phyloP scores from a whole-genome alignment of 2,797 vertebrate species.

The Numenius phaeopus region DNA sequence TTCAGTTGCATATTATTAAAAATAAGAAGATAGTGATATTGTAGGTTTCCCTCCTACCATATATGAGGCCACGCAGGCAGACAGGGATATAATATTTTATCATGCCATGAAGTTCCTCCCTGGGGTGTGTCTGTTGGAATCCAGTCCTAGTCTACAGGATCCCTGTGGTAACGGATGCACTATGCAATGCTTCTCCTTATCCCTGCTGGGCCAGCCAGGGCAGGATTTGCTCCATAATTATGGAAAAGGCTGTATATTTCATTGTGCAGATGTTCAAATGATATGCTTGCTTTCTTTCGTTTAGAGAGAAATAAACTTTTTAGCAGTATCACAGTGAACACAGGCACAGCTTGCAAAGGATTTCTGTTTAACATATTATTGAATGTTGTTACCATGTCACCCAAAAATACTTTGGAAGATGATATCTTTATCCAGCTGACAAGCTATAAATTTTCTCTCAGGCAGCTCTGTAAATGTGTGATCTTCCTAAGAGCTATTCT shows the following conservation, averaged over 20 bases:
- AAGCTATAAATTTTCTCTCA: slow-evolving; percentile 69
- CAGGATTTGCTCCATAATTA: slow-evolving; percentile 18
- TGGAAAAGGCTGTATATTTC: slow-evolving; percentile 22
- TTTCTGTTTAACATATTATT: slow-evolving; percentile 45
- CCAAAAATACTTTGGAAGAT: slow-evolving; percentile 65
- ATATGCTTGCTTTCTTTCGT: not conserved
- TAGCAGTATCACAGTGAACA: slow-evolving; percentile 7
- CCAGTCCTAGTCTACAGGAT: not conserved
- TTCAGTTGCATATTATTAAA: not conserved
- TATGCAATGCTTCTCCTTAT: not conserved
- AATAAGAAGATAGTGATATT: not conserved
- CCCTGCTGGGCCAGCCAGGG: not conserved
- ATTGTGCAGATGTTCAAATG: slow-evolving; percentile 27
- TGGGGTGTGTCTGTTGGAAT: slow-evolving; percentile 52
- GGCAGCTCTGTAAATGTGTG: slow-evolving; percentile 57
- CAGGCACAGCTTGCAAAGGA: slow-evolving; percentile 22
- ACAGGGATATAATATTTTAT: not conserved
- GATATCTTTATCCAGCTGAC: slow-evolving; percentile 70
- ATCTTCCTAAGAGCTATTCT: slow-evolving; percentile 62
- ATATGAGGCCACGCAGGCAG: not conserved
- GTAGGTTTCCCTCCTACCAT: not conserved
- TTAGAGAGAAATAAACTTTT: slow-evolving; percentile 53
- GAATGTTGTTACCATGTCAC: slow-evolving; percentile 51
- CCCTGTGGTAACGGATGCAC: not conserved
- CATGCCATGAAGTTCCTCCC: slow-evolving; percentile 27